phyloP scores from a whole-genome alignment of 2,888 invertebrate genomes.

The Pterobdella sp. region DNA sequence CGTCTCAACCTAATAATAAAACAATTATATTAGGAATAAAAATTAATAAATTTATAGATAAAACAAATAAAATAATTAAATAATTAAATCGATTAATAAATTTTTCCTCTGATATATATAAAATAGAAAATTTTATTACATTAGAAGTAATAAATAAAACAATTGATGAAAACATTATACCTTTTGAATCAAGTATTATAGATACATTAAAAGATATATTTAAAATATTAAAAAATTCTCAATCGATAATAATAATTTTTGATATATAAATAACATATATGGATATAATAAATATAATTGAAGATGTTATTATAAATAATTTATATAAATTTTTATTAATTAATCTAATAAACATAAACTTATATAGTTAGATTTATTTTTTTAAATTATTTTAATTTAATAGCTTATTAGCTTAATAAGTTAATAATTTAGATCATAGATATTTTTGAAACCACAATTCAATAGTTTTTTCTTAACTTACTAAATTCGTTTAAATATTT shows the following conservation, averaged over 20 bases:
- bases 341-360: too few relatives aligned
- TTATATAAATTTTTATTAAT: neutral
- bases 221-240: conserved; percentile 23
- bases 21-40: conserved; percentile 64
- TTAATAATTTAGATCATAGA: conserved; percentile 16
- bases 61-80: conserved; percentile 61
- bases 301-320: conserved; percentile 17
- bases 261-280: conserved; percentile 16
- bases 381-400: too few relatives aligned
- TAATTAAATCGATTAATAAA: conserved; percentile 61
- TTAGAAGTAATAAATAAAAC: conserved; percentile 59
- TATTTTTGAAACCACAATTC: conserved; percentile 36
- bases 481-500: conserved; percentile 8
- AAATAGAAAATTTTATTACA: conserved; percentile 61
- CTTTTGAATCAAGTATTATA: conserved; percentile 32
- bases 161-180: conserved; percentile 33
- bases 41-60: conserved; percentile 64
- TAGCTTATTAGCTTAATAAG: too few relatives aligned
- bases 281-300: conserved; percentile 14
- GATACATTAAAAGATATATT: conserved; percentile 25
- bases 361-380: too few relatives aligned
- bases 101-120: conserved; percentile 59
- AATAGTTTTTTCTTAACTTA: conserved; percentile 34
- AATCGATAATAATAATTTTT: conserved; percentile 27
- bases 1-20: conserved; percentile 67